These are phyloP conservation scores for Eptesicus fuscus DNA, from an alignment of 2,113 vertebrate species.

Conservation along the genomic window DNA sequence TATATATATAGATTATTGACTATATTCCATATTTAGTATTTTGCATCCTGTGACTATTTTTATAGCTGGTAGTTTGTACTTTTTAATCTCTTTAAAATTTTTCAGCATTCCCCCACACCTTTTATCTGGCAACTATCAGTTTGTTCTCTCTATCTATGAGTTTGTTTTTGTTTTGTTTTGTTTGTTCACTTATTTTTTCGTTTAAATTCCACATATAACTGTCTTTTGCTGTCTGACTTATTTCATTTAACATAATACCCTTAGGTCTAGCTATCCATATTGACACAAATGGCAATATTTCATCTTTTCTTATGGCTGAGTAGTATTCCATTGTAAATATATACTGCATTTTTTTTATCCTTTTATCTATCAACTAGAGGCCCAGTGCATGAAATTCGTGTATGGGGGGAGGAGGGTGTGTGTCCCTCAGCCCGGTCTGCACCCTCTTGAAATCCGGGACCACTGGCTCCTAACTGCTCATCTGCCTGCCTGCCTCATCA, in stretches of 20 bases:
- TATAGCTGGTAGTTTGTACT: background rate
- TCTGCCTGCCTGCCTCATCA: too few relatives aligned
- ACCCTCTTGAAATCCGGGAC: too few relatives aligned
- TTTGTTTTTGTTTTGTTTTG: background rate
- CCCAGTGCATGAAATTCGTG: too few relatives aligned
- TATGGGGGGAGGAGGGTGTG: too few relatives aligned
- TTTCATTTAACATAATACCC: background rate
- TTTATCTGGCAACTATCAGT: background rate
- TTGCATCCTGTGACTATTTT: background rate
- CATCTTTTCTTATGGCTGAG: background rate
- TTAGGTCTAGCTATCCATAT: background rate
- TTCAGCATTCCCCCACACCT: background rate
- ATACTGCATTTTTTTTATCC: background rate
- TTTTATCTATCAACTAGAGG: background rate
- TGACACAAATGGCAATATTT: background rate
- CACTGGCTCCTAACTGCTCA: too few relatives aligned
- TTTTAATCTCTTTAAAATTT: background rate
- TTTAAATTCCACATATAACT: background rate
- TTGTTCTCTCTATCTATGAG: background rate
- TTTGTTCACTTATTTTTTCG: background rate
- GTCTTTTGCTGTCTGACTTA: background rate
- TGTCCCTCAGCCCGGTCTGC: too few relatives aligned
- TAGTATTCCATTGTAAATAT: background rate
- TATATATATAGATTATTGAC: background rate
- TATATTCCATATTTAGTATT: background rate